Base-by-base conservation (phyloP, 1,140 invertebrate genomes). In the Drosophila arawakana region DNA sequence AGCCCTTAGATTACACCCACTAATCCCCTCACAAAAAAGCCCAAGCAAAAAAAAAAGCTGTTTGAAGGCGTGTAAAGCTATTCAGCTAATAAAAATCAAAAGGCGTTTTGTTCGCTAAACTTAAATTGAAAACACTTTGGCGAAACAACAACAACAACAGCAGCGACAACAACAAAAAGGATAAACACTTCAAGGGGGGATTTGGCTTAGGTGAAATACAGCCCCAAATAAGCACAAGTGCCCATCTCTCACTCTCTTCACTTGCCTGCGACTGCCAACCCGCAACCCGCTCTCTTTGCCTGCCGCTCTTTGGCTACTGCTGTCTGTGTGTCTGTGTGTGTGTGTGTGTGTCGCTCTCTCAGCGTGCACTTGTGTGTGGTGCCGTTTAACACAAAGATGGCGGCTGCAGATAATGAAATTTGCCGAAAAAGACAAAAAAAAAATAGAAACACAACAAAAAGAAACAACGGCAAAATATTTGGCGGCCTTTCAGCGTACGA, bases 101-200 rank as follows among this genome's bases (percentile, higher is more conserved):
- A 89, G 84, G 84, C 84, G 84, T 89, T 88, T 89, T 88, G 84
- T 88, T 88, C 80, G 83, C 84, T 84, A 88, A 88, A 88, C 84
- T 89, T 89, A 88, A 88, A 88, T 88, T 88, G 84, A 88, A 88
- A 88, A 83, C 83, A 89, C 83, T 88, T 88, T 73, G 52, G 84
- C 76, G 30, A 58, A 66, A n/a, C 79, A 60, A 62, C 61, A 73
- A 65, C 60, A 70, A 49, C 66, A 54, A 35, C 63, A 58, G 66
- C 9, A 62, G 49, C 41, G 58, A 68, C 68, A 67, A 78, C 68
- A 71, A 78, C 15, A 15, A 43, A 76, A 88, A 78, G 80, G 83
- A 88, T 88, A 89, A 83, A 84, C 84, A 89, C 84, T 88, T 88
- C 65, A 83, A 88, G 84, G 83, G 83, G 83, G 84, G 83, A 88